Conservation (phyloP, 1,140 invertebrate species). For the Musca domestica region DNA sequence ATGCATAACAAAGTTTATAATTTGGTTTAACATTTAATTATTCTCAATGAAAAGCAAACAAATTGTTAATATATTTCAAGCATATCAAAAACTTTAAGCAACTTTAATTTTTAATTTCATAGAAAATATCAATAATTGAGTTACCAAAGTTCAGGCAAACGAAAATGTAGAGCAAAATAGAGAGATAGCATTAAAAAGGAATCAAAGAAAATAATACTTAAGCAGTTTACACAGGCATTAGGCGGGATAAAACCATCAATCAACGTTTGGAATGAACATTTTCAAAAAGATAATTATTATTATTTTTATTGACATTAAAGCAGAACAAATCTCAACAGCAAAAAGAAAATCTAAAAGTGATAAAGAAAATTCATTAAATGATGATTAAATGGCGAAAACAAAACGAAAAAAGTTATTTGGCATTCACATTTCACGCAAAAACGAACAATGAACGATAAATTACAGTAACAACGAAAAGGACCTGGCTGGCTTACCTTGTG, state of each 20-base stretch:
- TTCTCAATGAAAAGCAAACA: background rate
- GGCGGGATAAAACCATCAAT: too few relatives aligned
- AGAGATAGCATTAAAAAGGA: too few relatives aligned
- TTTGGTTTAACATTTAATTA: too few relatives aligned
- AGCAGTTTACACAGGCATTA: too few relatives aligned
- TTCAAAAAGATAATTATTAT: too few relatives aligned
- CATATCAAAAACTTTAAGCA: too few relatives aligned
- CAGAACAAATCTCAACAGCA: slow-evolving; percentile 51
- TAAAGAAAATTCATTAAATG: background rate
- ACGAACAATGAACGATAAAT: background rate
- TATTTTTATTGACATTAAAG: slow-evolving; percentile 6
- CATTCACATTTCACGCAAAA: background rate
- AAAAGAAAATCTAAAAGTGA: slow-evolving; percentile 50
- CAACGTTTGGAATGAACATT: too few relatives aligned
- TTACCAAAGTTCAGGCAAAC: background rate
- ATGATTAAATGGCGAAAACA: slow-evolving; percentile 14
- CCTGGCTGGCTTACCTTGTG: slow-evolving; percentile 44
- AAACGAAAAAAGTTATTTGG: background rate
- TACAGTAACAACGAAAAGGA: too few relatives aligned
- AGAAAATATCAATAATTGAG: background rate
- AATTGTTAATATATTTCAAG: background rate
- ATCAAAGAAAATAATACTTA: too few relatives aligned
- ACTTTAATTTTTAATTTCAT: background rate
- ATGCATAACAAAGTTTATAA: too few relatives aligned
- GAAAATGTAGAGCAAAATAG: too few relatives aligned